Percentiles rank a stretch among this genome's conserved stretches.
These are phyloP conservation scores for Tineola bisselliella DNA, from an alignment of 2,888 invertebrate species.

Conservation along the genomic window DNA sequence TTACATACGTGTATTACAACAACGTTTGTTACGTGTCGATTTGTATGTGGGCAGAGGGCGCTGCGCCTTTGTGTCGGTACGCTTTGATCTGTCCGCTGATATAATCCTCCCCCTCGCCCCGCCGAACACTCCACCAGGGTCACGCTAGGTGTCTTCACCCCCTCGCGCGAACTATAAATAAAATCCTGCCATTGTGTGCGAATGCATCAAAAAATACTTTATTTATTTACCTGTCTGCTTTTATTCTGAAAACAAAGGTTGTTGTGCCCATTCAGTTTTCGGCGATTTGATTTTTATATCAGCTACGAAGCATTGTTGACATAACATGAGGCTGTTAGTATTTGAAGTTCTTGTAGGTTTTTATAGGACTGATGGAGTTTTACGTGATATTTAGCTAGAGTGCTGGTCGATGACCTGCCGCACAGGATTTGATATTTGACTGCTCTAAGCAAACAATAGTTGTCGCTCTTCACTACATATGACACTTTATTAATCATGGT, in stretches of 20 bases:
- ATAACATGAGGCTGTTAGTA: too few relatives aligned
- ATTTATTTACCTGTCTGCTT: not conserved
- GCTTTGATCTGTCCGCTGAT: slow-evolving; percentile 12
- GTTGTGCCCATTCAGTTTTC: not conserved
- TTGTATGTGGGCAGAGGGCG: slow-evolving; percentile 7
- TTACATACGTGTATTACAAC: not conserved
- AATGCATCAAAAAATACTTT: not conserved
- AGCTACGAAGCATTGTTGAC: too few relatives aligned
- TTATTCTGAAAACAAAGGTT: not conserved
- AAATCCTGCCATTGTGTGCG: not conserved
- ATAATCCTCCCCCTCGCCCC: not conserved
- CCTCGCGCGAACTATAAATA: slow-evolving; percentile 4
- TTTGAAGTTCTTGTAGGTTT: too few relatives aligned
- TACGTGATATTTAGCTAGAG: too few relatives aligned
- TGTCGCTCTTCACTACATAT: too few relatives aligned
- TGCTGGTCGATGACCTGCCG: too few relatives aligned
- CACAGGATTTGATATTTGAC: too few relatives aligned
- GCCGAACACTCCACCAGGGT: not conserved
- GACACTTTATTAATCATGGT: too few relatives aligned
- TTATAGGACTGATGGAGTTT: too few relatives aligned
- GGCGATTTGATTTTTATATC: not conserved
- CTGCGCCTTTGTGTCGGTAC: slow-evolving; percentile 3
- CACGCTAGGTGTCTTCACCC: not conserved
- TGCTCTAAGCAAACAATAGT: too few relatives aligned
- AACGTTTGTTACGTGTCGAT: not conserved